Base-by-base conservation (phyloP, 2,797 vertebrate species). In the Astyanax mexicanus region DNA sequence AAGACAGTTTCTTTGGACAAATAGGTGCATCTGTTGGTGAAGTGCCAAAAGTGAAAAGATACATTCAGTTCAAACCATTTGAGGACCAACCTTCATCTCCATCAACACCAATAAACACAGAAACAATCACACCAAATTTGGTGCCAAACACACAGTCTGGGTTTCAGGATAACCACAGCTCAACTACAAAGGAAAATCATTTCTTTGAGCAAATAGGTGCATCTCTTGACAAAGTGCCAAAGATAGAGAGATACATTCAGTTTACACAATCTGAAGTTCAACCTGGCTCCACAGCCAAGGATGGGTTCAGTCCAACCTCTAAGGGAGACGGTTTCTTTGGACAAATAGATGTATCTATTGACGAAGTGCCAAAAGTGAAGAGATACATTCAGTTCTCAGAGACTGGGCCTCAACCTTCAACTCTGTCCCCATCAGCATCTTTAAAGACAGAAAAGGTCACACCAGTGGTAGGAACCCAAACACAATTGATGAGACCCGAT, bases 221-320 rank as follows among this genome's bases (percentile, higher is more conserved):
- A 57, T 71, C 32, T 66, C 12, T 75, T 51, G 13, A 65, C 19
- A 40, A 3, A 71, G 25, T 80, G 38, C 72, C 78, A 42, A 44
- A 44, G 13, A 40, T 44, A 11, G 13, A 44, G 11, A 35, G 47
- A 77, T 70, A 70, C 69, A 38, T 77, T 62, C 37, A 45, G 29
- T 77, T 77, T 15, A 54, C 74, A 61, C 21, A 23, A 61, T 51
- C 45, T 61, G 7, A 23, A 5, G 21, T 55, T n/a, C 38, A n/a
- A 19, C 3, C 10, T n/a, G n/a, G n/a, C n/a, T n/a, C n/a, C n/a
- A n/a, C n/a, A n/a, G n/a, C n/a, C n/a, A n/a, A n/a, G n/a, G n/a
- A n/a, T n/a, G n/a, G n/a, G n/a, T n/a, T n/a, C n/a, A n/a, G n/a
- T n/a, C n/a, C n/a, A n/a, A n/a, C n/a, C n/a, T n/a, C n/a, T n/a